phyloP scores from a whole-genome alignment of 2,797 vertebrate genomes.

The Scarus forsteni region DNA sequence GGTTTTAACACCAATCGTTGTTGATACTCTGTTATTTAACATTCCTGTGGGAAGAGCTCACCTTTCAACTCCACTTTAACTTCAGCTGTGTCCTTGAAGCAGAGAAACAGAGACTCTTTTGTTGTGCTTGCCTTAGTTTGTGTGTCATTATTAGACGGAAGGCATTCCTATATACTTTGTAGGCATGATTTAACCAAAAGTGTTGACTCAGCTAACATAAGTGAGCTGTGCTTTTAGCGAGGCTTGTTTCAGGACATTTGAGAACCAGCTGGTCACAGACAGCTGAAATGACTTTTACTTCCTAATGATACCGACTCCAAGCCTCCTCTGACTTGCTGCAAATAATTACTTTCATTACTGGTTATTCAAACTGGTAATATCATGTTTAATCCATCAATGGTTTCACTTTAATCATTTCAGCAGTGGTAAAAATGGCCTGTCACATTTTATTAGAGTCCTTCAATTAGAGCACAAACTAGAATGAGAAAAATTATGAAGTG shows the following conservation, averaged over 20 bases:
- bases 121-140: constrained; percentile 42
- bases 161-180: constrained; percentile 28
- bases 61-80: constrained; percentile 62
- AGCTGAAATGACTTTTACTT: constrained; percentile 51
- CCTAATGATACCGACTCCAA: constrained; percentile 4
- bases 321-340: neutral
- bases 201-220: constrained; percentile 25
- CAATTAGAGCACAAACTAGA: too few relatives aligned
- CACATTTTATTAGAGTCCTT: too few relatives aligned
- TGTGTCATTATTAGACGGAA: constrained; percentile 43
- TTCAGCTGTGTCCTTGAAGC: constrained; percentile 40
- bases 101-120: constrained; percentile 53
- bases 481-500: too few relatives aligned
- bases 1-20: constrained; percentile 21
- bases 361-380: too few relatives aligned
- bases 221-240: constrained; percentile 5
- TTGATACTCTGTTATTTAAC: constrained; percentile 62
- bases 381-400: too few relatives aligned
- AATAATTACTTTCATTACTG: too few relatives aligned
- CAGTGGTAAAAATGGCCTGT: too few relatives aligned
- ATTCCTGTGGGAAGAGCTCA: constrained; percentile 72
- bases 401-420: too few relatives aligned
- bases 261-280: constrained; percentile 25
- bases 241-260: constrained; percentile 39
- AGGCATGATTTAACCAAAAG: constrained; percentile 23